These are phyloP conservation scores for Tetragonula clypearis DNA, from an alignment of 1,140 invertebrate species.

Conservation along the genomic window DNA sequence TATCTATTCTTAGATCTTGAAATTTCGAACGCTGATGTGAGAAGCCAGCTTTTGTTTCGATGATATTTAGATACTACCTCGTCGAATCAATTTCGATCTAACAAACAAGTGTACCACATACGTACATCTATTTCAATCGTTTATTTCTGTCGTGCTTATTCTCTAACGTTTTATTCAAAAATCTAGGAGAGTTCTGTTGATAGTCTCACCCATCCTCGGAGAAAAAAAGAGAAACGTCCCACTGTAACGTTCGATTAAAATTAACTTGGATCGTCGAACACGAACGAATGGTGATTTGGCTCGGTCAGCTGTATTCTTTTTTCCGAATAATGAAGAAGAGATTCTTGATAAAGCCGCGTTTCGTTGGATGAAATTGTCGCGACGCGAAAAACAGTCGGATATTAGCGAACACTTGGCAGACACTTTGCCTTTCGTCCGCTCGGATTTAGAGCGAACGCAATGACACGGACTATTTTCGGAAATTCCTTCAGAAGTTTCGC, in stretches of 20 bases:
- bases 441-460: conserved; percentile 20
- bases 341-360: neutral
- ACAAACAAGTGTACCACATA: too few species aligned
- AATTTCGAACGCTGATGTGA: too few species aligned
- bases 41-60: too few species aligned
- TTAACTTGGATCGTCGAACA: neutral
- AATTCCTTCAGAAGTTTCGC: conserved; percentile 21
- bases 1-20: too few species aligned
- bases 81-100: too few species aligned
- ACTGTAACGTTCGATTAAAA: neutral
- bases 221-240: neutral
- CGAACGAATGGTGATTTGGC: neutral
- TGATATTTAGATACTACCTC: too few species aligned
- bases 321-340: neutral
- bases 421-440: neutral
- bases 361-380: conserved; percentile 9
- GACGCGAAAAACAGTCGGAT: neutral
- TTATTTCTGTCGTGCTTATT: too few species aligned
- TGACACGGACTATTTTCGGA: conserved; percentile 22
- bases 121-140: too few species aligned
- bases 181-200: neutral
- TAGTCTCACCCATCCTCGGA: neutral
- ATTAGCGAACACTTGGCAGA: conserved; percentile 14
- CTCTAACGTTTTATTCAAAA: neutral
- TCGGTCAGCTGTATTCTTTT: neutral